A percentile compares a stretch with the other conserved stretches of the same genome.
Conservation (phyloP, 1,140 invertebrate species). For the Caenorhabditis brenneri region DNA sequence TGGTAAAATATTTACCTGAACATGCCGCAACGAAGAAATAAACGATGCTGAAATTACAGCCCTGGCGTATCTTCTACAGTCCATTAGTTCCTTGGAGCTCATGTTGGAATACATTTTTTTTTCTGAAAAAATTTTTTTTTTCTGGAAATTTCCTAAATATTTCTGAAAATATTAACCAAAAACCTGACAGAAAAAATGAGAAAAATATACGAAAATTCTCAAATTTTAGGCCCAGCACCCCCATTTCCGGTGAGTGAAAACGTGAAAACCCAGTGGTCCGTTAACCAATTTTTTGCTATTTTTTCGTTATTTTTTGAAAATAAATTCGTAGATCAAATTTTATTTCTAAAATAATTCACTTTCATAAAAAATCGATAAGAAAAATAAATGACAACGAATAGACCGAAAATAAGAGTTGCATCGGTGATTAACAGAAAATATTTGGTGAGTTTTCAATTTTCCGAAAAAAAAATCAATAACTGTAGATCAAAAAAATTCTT, state of each 20-base stretch:
- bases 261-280: background rate
- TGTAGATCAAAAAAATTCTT: too few species aligned
- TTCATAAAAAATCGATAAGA: background rate
- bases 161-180: too few species aligned
- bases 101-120: too few species aligned
- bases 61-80: background rate
- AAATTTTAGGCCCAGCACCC: too few species aligned
- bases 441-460: background rate
- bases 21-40: background rate
- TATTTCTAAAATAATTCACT: background rate
- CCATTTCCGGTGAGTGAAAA: too few species aligned
- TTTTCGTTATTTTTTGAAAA: background rate
- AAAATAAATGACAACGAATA: conserved; percentile 23
- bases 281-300: background rate
- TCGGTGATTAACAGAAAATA: conserved; percentile 24
- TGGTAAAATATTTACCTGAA: background rate
- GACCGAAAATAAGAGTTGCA: conserved; percentile 28
- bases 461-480: too few species aligned
- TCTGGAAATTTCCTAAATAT: too few species aligned
- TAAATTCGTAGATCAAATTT: background rate
- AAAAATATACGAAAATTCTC: too few species aligned
- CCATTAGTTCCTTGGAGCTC: background rate
- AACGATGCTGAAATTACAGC: conserved; percentile 26
- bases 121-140: too few species aligned
- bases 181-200: background rate